Percentiles rank a stretch among this genome's conserved stretches.
Evolutionary conservation across 2,113 vertebrate species (phyloP).

Genomic region (Lanius collurio): DNA sequence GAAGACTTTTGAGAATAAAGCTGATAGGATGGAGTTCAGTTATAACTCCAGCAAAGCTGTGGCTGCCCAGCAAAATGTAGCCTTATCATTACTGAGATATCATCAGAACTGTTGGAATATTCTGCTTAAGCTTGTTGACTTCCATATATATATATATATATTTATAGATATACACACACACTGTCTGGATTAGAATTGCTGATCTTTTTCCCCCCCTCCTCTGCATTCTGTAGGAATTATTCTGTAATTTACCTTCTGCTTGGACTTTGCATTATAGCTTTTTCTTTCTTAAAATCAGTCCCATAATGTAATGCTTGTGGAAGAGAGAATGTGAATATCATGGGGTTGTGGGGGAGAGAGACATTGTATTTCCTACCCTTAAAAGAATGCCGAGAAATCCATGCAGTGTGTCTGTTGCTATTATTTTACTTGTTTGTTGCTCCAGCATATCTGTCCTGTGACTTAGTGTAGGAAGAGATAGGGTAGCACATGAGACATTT

Average conservation of each 20-base stretch:
- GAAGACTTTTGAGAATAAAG: not conserved
- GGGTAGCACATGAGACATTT: not conserved
- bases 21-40: not conserved
- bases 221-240: not conserved
- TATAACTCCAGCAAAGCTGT: not conserved
- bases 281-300: not conserved
- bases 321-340: not conserved
- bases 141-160: not conserved
- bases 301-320: not conserved
- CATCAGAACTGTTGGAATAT: not conserved
- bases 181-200: not conserved
- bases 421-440: not conserved
- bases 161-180: no score
- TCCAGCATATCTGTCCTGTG: not conserved
- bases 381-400: not conserved
- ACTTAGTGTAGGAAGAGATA: not conserved
- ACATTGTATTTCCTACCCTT: not conserved
- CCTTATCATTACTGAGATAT: not conserved
- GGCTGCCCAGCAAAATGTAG: not conserved
- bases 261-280: not conserved
- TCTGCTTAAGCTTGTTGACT: not conserved
- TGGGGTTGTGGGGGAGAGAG: fast-evolving
- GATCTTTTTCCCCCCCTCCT: fast-evolving
- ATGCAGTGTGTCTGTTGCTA: not conserved
- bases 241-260: not conserved